Evolutionary conservation across 2,888 invertebrate species (phyloP), one percentile per base, ranked within the genome.

Genomic region (Hydroisotoma schaefferi): DNA sequence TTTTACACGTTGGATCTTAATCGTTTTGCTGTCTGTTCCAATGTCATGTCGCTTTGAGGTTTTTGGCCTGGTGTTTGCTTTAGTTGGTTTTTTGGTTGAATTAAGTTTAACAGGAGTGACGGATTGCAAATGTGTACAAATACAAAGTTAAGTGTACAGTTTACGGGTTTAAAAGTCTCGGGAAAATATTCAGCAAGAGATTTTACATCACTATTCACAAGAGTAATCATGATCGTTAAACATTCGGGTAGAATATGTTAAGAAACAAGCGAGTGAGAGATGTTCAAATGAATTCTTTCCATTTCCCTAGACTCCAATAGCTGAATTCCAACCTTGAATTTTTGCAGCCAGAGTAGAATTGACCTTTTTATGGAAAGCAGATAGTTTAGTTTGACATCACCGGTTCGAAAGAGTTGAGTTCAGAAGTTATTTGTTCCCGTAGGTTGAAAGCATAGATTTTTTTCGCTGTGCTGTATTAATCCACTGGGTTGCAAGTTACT

Each of bases 71-170:
- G n/a, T n/a, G n/a, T n/a, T n/a, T n/a, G n/a, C n/a, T n/a, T n/a
- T n/a, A n/a, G n/a, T n/a, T n/a, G n/a, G n/a, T n/a, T n/a, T n/a
- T n/a, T n/a, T n/a, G n/a, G n/a, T n/a, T n/a, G n/a, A n/a, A n/a
- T n/a, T n/a, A n/a, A n/a, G n/a, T n/a, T 23, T 18, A 46, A 46
- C 46, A 46, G 40, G 40, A 40, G 40, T 40, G 40, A 40, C 40
- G 5, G 40, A 40, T 40, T 40, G 40, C 40, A 40, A 40, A 40
- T 40, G n/a, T n/a, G n/a, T n/a, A 40, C 40, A 40, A 40, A 15
- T 18, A 15, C 40, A 5, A 40, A 40, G n/a, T n/a, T n/a, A n/a
- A n/a, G n/a, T n/a, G n/a, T n/a, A n/a, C n/a, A n/a, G n/a, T n/a
- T n/a, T n/a, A n/a, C n/a, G n/a, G n/a, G n/a, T n/a, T n/a, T n/a